phyloP scores from a whole-genome alignment of 2,888 invertebrate genomes.

The Azorinus chamasolen region DNA sequence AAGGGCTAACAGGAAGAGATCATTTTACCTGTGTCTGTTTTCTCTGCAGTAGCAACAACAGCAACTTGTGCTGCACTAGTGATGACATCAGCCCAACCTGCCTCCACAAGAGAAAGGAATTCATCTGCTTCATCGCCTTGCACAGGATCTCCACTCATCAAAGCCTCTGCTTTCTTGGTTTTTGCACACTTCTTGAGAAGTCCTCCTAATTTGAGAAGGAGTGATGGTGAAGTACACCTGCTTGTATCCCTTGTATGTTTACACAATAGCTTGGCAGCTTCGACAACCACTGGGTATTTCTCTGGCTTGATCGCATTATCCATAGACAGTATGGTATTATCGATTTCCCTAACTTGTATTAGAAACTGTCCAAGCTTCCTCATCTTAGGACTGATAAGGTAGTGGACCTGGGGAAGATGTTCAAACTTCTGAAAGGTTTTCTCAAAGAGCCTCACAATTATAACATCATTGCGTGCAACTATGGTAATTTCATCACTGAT shows the following conservation, averaged over 20 bases:
- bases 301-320: conserved; percentile 12
- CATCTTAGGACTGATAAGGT: conserved; percentile 25
- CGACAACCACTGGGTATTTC: conserved; percentile 5
- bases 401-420: conserved; percentile 8
- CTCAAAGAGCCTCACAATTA: conserved; percentile 16
- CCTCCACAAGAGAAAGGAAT: conserved; percentile 20
- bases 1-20: too few relatives aligned
- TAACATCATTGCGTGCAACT: conserved; percentile 5
- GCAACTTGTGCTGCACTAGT: conserved; percentile 14
- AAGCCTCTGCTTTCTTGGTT: conserved; percentile 20
- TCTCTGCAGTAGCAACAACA: too few relatives aligned
- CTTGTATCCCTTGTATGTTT: conserved; percentile 8
- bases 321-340: conserved; percentile 8
- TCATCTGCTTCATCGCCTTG: conserved; percentile 10
- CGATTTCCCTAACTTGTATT: conserved; percentile 1
- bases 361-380: conserved; percentile 28
- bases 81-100: conserved; percentile 22
- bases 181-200: conserved; percentile 35
- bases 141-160: neutral
- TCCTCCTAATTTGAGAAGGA: conserved; percentile 27
- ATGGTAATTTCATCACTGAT: conserved; percentile 15
- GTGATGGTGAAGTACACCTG: conserved; percentile 16
- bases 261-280: conserved; percentile 15
- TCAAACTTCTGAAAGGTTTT: conserved; percentile 24
- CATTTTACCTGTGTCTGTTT: too few relatives aligned